Percentiles rank a stretch among this genome's conserved stretches.
Evolutionary conservation across 2,888 invertebrate species (phyloP).

Genomic region (Phlogophora meticulosa): DNA sequence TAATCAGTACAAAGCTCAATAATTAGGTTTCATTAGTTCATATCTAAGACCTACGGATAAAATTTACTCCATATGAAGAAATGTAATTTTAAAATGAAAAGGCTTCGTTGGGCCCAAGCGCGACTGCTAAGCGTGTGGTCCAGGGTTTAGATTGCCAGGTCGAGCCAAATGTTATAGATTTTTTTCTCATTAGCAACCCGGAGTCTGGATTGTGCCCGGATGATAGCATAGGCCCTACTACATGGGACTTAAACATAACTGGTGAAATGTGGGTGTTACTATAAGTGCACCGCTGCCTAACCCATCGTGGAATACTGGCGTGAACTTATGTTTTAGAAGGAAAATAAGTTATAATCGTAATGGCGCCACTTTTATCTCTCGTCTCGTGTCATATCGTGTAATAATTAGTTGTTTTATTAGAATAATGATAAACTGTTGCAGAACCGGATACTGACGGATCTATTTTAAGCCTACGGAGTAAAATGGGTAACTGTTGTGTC

Average conservation of each 20-base stretch:
- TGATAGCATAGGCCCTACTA: too few species aligned
- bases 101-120: too few species aligned
- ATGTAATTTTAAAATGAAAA: conserved; percentile 27
- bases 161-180: too few species aligned
- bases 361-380: conserved; percentile 62
- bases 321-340: conserved; percentile 17
- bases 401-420: conserved; percentile 57
- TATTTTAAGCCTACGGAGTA: conserved; percentile 51
- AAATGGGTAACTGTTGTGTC: conserved; percentile 49
- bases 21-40: conserved; percentile 46
- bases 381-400: conserved; percentile 53
- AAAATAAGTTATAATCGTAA: conserved; percentile 17
- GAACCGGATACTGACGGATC: conserved; percentile 52
- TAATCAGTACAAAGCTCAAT: conserved; percentile 57
- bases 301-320: too few species aligned
- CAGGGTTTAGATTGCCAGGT: too few species aligned
- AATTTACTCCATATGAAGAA: conserved; percentile 35
- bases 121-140: too few species aligned
- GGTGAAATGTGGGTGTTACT: too few species aligned
- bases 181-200: too few species aligned
- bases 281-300: too few species aligned
- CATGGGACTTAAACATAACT: too few species aligned
- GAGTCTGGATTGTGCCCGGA: too few species aligned
- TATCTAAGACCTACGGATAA: conserved; percentile 49
- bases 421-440: conserved; percentile 55